Evolutionary conservation across 2,113 vertebrate species (phyloP).

Genomic region (Oryzias curvinotus): DNA sequence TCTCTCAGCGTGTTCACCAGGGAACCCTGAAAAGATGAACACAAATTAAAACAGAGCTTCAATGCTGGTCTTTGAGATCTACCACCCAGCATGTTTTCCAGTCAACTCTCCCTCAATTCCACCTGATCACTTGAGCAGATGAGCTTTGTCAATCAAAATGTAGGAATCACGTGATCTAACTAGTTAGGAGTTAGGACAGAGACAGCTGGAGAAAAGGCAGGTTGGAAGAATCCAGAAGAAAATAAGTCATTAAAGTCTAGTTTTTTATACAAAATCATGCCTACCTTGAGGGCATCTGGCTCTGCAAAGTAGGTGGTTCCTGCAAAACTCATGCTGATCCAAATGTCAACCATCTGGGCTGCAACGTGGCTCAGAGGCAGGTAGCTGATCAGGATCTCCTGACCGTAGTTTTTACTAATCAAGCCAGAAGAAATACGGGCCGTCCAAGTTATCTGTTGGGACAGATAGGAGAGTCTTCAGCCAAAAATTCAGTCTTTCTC

Average conservation of each 20-base stretch:
- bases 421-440: conserved; percentile 13
- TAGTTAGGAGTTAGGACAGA: too few species aligned
- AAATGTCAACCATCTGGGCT: conserved; percentile 80
- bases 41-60: too few species aligned
- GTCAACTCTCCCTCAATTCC: too few species aligned
- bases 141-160: too few species aligned
- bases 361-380: conserved; percentile 80
- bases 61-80: too few species aligned
- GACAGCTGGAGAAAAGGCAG: not conserved
- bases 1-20: conserved; percentile 69
- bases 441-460: conserved; percentile 67
- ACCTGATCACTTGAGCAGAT: too few species aligned
- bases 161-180: too few species aligned
- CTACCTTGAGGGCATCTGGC: conserved; percentile 80
- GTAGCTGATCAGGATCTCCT: conserved; percentile 66
- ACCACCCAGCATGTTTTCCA: too few species aligned
- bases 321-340: conserved; percentile 64
- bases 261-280: not conserved
- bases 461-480: not conserved
- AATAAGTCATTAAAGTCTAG: not conserved
- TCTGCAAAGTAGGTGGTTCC: conserved; percentile 74
- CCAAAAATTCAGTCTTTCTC: not conserved
- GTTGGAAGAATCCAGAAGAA: not conserved
- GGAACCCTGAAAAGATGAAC: conserved; percentile 63
- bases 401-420: not conserved